Percentiles rank a stretch among this genome's conserved stretches.
phyloP scores from a whole-genome alignment of 2,113 vertebrate species.

The Pomatostomus ruficeps region DNA sequence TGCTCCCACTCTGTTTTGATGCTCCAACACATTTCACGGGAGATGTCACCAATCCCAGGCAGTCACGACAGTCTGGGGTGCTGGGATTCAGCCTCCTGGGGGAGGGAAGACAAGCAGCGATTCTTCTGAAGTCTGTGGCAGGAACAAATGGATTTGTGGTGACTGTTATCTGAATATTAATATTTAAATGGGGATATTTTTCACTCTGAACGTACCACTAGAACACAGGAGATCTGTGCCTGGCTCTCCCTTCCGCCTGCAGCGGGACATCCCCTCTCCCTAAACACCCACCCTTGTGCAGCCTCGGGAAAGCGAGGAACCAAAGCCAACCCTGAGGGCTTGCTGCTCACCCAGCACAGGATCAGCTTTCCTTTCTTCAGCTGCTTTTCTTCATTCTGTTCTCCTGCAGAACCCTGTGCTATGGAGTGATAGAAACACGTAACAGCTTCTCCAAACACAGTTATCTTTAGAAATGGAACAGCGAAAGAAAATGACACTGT shows the following conservation, averaged over 20 bases:
- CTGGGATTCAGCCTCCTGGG: background rate
- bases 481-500: background rate
- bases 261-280: background rate
- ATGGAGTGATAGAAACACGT: background rate
- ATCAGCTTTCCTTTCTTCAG: background rate
- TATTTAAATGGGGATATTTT: background rate
- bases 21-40: slow-evolving; percentile 1
- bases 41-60: background rate
- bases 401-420: background rate
- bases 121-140: background rate
- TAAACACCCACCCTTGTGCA: background rate
- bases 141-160: background rate
- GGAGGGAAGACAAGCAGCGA: background rate
- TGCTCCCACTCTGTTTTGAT: slow-evolving; percentile 24
- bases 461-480: background rate
- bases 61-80: background rate
- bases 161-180: background rate
- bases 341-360: background rate
- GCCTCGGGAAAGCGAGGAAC: background rate
- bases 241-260: background rate
- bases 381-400: background rate
- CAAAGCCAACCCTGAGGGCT: background rate
- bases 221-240: background rate
- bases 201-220: background rate
- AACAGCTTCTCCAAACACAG: background rate